Evolutionary conservation across 2,797 vertebrate genomes (phyloP), one percentile per base, ranked within the genome.

Genomic region (Distichodus sexfasciatus): DNA sequence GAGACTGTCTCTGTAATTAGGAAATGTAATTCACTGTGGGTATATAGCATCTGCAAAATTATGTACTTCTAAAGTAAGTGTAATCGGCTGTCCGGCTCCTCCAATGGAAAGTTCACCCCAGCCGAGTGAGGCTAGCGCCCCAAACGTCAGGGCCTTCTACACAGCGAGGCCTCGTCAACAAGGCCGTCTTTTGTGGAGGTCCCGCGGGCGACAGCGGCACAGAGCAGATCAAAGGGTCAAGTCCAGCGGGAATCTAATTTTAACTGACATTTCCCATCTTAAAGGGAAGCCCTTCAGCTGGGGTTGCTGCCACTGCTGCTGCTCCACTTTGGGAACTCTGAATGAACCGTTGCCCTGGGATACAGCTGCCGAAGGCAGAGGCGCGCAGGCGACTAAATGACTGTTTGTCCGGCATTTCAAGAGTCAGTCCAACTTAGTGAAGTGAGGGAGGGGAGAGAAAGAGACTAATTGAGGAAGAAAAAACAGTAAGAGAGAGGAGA

Each of bases 181-280:
- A 88, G 75, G 76, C 77, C 1, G 29, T 78, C 76, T 84, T 87
- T 90, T 90, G 84, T 88, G 46, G 75, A 79, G 54, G 68, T 75
- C 66, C 65, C 58, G 84, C 86, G 88, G 85, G 83, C 81, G 81
- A 84, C 84, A 86, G 75, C 79, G 75, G 75, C 77, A 74, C 51
- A 79, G 76, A 77, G 72, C 78, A 83, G 84, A 88, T 86, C 85
- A 83, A 87, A 87, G 82, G 83, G 82, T 89, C 82, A 76, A 28
- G 77, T 87, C 81, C 79, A 85, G 77, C 80, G 71, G 86, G 81
- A 85, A 89, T 90, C 82, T 87, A 88, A 90, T 89, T 90, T 90
- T 86, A 90, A 87, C 50, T 87, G 87, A 88, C 83, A 90, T 91
- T 91, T 91, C 83, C 88, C 79, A 84, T 88, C 83, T 87, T 83